phyloP scores from a whole-genome alignment of 2,888 invertebrate genomes.

The Plebejus anna region DNA sequence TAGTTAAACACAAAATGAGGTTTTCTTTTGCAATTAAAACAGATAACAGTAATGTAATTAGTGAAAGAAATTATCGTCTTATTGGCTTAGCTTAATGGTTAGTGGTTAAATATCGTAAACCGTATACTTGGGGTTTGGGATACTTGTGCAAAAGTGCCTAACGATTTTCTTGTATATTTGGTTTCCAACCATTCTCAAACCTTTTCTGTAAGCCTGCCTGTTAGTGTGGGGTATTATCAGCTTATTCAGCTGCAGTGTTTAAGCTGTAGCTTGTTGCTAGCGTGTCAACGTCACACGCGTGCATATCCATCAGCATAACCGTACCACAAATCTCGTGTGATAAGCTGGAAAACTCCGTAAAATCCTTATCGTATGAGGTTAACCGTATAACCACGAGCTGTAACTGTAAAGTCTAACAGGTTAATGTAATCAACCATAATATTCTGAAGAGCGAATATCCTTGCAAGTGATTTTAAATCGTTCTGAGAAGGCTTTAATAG shows the following conservation, averaged over 20 bases:
- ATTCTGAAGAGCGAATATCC: background rate
- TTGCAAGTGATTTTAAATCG: background rate
- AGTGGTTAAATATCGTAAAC: no score
- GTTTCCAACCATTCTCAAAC: background rate
- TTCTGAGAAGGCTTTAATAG: background rate
- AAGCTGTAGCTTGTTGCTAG: background rate
- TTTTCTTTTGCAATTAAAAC: background rate
- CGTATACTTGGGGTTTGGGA: no score
- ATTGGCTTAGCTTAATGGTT: no score
- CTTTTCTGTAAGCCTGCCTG: background rate
- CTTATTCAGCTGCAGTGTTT: background rate
- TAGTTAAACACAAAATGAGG: background rate
- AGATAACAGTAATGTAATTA: background rate
- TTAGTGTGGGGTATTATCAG: background rate
- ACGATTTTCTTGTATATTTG: no score
- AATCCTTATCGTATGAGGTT: background rate
- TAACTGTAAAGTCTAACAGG: background rate
- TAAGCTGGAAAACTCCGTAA: background rate
- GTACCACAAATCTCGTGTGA: background rate
- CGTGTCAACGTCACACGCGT: background rate
- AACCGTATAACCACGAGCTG: background rate
- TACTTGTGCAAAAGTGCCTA: no score
- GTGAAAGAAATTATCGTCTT: background rate
- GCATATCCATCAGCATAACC: background rate
- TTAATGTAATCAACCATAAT: background rate